phyloP scores from a whole-genome alignment of 1,140 invertebrate genomes.

The Coenobita brevimanus region DNA sequence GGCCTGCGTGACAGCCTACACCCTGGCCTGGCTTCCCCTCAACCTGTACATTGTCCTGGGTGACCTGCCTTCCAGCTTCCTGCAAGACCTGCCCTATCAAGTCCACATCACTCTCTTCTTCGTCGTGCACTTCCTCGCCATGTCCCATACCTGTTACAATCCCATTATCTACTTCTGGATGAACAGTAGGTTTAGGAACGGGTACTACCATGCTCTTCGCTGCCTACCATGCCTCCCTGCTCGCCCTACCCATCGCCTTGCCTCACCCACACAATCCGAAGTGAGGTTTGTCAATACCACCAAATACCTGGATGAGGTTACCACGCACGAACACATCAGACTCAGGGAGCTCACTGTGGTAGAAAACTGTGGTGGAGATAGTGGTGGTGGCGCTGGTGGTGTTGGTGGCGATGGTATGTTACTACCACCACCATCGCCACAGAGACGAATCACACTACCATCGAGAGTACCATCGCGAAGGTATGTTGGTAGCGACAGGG shows the following conservation, averaged over 20 bases:
- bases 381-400: constrained; percentile 5
- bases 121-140: constrained; percentile 89
- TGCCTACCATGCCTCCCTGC: constrained; percentile 59
- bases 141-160: constrained; percentile 94
- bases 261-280: no score
- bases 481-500: neutral
- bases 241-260: no score
- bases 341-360: no score
- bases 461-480: neutral
- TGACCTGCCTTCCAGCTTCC: no score
- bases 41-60: constrained; percentile 82
- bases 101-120: no score
- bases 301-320: no score
- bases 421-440: neutral
- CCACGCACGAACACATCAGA: no score
- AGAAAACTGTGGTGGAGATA: neutral
- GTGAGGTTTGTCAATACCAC: no score
- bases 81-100: no score
- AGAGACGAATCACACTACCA: no score
- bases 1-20: constrained; percentile 88
- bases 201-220: constrained; percentile 59
- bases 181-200: constrained; percentile 66
- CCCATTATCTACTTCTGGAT: constrained; percentile 83
- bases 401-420: neutral
- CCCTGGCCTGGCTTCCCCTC: constrained; percentile 89